Base-by-base conservation (phyloP, 1,140 invertebrate genomes). In the Drosophila lowei region DNA sequence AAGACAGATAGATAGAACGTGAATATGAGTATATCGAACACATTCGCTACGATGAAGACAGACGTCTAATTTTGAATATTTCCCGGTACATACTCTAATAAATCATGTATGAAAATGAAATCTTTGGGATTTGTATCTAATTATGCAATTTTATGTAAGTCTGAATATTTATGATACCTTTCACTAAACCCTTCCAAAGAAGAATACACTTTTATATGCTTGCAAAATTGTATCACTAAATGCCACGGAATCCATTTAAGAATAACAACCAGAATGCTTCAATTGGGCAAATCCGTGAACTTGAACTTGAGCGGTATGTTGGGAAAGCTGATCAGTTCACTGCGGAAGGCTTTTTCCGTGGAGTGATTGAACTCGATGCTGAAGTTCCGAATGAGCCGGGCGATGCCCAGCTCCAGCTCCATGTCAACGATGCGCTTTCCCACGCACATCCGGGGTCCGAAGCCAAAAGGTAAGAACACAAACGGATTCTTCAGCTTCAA, bases 381-480 rank as follows among this genome's bases (percentile, higher is more conserved):
- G 63, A 93, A 94, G 66, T 93, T 92, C 38, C 93, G 90, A 48
- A 94, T 88, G 3, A 95, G 90, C 76, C 94, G 93, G 3, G 93
- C 90, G 1, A 95, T 61, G 18, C 94, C 93, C 38, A 95, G 90
- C 73, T 95, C 93, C 42, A 96, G 81, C 84, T 96, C 95, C 79
- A 96, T 92, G 77, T 95, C 94, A 1, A 95, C 95, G 68, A 96
- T 93, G 46, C 95, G 92, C 61, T 94, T 93, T 3, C 93, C 93
- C 52, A 94, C 91, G 65, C 93, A 94, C 75, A 90, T 92, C 3
- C 93, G 83, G 0, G 92, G 92, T 13, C 94, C 94, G 56, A 93
- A 94, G 2, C 94, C 94, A 67, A 95, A 95, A 0, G 94, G 93
- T 25, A 91, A 86, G 57, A 92, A 93, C 0, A 92, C 91, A 55